Base-by-base conservation (phyloP, 2,888 invertebrate species). In the Herminia tarsipennalis region DNA sequence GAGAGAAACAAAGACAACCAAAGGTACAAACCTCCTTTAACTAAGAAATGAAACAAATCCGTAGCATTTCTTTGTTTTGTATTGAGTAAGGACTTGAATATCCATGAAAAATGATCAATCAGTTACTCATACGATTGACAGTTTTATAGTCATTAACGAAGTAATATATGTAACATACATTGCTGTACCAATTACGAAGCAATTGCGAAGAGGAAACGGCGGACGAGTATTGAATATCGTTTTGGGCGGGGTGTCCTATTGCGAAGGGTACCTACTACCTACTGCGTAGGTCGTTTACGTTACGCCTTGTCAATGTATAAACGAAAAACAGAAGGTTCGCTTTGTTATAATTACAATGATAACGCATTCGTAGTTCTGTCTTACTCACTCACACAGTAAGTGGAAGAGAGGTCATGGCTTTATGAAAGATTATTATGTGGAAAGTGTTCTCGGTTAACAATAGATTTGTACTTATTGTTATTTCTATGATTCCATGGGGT, bases 151-250 rank as follows among this genome's bases (percentile, higher is more conserved):
- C 6, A 9, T 10, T 10, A n/a, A 24, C 6, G 13, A 6, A 1
- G 0, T 1, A 6, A 20, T 29, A 17, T 32, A 25, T 50, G 51
- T 39, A 43, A 9, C 24, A 32, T 8, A 47, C 67, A 61, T 65
- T 63, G 57, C 59, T 58, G 58, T 55, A 56, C 49, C 38, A 51
- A 63, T 54, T 58, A 59, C 44, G 44, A 29, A 40, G 35, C 32
- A 34, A 37, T 55, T 49, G 40, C 22, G 16, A 35, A 32, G 32
- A 43, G 57, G 57, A 57, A 58, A 65, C 43, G 18, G 48, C 56
- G 47, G 62, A 62, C 61, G 51, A 50, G 66, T 62, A 55, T 63
- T 61, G 64, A 54, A 61, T 65, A 61, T 57, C 58, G 58, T 61
- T 55, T 59, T 48, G 49, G 45, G 45, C 33, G 40, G 38, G 38